A percentile compares a stretch with the other conserved stretches of the same genome.
phyloP scores from a whole-genome alignment of 30 jellyfish, hydroid and myxozoan genomes.

The Cassiopea andromeda region DNA sequence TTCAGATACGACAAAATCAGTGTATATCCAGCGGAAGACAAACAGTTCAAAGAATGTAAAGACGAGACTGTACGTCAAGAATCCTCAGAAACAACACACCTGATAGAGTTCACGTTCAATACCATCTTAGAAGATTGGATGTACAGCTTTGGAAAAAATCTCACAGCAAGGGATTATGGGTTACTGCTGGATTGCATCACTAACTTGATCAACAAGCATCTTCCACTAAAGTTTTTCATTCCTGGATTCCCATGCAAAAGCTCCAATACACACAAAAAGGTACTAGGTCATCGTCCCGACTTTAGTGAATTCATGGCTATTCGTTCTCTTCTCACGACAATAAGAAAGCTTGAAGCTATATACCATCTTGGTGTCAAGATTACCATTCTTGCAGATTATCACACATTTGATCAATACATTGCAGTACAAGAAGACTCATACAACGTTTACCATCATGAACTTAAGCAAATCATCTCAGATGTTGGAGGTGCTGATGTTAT shows the following conservation, averaged over 20 bases:
- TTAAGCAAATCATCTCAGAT: constrained; percentile 26
- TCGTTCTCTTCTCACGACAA: constrained; percentile 23
- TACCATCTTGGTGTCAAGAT: constrained; percentile 36
- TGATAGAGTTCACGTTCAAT: not conserved
- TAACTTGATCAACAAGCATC: not conserved
- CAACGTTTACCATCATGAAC: constrained; percentile 28
- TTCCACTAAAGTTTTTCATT: constrained; percentile 41
- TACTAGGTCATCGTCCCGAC: constrained; percentile 46
- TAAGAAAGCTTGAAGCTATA: constrained; percentile 48
- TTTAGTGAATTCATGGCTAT: constrained; percentile 55
- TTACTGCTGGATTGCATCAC: constrained; percentile 9
- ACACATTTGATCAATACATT: constrained; percentile 66
- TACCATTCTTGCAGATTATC: constrained; percentile 55
- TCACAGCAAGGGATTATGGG: not conserved
- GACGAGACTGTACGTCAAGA: too few relatives aligned
- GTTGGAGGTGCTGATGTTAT: constrained; percentile 59
- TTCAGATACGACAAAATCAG: too few relatives aligned
- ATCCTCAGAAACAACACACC: too few relatives aligned
- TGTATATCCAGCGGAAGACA: too few relatives aligned
- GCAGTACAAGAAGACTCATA: constrained; percentile 57
- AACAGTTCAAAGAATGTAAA: too few relatives aligned
- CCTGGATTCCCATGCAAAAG: constrained; percentile 76
- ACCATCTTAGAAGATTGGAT: constrained; percentile 27
- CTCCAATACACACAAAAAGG: constrained; percentile 36
- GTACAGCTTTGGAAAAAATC: not conserved